Evolutionary conservation across 1,140 invertebrate species (phyloP).

Genomic region (Lepidurus arcticus): DNA sequence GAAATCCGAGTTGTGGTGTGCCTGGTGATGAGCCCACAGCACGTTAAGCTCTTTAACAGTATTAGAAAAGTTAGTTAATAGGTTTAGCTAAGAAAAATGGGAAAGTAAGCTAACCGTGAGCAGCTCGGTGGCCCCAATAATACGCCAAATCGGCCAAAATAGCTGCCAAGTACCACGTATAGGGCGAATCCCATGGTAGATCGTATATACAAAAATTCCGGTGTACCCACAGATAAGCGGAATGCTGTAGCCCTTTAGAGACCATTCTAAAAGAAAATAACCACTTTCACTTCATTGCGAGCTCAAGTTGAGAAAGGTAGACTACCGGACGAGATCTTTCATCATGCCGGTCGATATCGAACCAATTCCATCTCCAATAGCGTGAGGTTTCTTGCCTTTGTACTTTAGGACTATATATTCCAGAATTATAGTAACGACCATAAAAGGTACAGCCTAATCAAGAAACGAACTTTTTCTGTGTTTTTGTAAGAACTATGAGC

Average conservation of each 20-base stretch:
- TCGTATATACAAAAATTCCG: constrained; percentile 46
- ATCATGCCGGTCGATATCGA: constrained; percentile 26
- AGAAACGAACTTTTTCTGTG: neutral
- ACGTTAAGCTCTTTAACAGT: constrained; percentile 8
- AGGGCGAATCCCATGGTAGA: constrained; percentile 65
- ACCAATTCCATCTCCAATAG: constrained; percentile 25
- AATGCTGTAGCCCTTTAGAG: constrained; percentile 36
- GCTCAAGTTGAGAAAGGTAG: neutral
- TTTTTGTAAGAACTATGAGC: neutral
- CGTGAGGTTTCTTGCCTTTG: constrained; percentile 22
- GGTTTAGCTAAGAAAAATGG: neutral
- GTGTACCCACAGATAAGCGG: constrained; percentile 41
- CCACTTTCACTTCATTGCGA: neutral
- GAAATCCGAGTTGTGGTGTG: constrained; percentile 46
- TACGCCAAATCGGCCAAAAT: constrained; percentile 79
- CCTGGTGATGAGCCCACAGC: constrained; percentile 41
- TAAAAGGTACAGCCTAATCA: constrained; percentile 24
- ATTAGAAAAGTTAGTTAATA: neutral
- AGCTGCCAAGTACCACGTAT: constrained; percentile 71
- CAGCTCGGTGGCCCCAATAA: constrained; percentile 85
- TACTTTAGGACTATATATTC: constrained; percentile 28
- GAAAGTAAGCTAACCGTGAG: constrained; percentile 62
- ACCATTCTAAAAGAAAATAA: constrained; percentile 36
- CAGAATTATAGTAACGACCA: constrained; percentile 23
- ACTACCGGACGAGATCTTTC: constrained; percentile 25